Conservation (phyloP, 2,113 vertebrate genomes). For the Anoplopoma fimbria region DNA sequence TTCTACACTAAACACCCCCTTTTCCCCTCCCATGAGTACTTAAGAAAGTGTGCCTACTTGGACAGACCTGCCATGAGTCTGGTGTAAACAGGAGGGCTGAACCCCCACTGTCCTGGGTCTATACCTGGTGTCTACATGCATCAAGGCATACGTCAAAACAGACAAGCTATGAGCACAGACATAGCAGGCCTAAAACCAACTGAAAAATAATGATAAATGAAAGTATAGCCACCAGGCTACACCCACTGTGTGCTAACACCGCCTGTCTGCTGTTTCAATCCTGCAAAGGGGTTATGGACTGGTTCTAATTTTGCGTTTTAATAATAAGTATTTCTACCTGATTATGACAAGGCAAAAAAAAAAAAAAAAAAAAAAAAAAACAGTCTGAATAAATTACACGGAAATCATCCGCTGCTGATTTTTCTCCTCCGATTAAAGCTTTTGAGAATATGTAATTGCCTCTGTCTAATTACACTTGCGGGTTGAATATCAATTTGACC, state of each 20-base stretch:
- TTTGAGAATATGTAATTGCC: slow-evolving; percentile 85
- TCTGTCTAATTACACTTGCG: slow-evolving; percentile 88
- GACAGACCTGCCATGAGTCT: slow-evolving; percentile 30
- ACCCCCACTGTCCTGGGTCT: slow-evolving; percentile 54
- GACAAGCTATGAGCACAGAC: slow-evolving; percentile 52
- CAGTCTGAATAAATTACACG: slow-evolving; percentile 83
- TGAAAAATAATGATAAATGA: slow-evolving; percentile 51
- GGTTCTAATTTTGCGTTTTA: slow-evolving; percentile 51
- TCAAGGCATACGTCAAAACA: slow-evolving; percentile 65
- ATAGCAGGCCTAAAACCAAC: slow-evolving; percentile 48
- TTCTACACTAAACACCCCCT: slow-evolving; percentile 3
- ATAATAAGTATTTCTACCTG: slow-evolving; percentile 68
- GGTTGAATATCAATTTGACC: slow-evolving; percentile 92
- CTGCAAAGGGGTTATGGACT: slow-evolving; percentile 18
- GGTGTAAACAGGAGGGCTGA: slow-evolving; percentile 55
- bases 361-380: slow-evolving; percentile 68
- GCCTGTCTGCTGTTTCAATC: slow-evolving; percentile 32
- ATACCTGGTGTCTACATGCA: slow-evolving; percentile 60
- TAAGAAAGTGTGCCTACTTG: slow-evolving; percentile 29
- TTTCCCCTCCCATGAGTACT: neutral
- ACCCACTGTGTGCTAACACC: slow-evolving; percentile 45
- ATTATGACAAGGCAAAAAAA: slow-evolving; percentile 72
- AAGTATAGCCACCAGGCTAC: slow-evolving; percentile 37
- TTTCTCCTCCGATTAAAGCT: slow-evolving; percentile 79
- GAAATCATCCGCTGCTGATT: slow-evolving; percentile 81